A percentile compares a stretch with the other conserved stretches of the same genome.
Conservation (phyloP, 2,888 invertebrate species). For the Homarus gammarus region DNA sequence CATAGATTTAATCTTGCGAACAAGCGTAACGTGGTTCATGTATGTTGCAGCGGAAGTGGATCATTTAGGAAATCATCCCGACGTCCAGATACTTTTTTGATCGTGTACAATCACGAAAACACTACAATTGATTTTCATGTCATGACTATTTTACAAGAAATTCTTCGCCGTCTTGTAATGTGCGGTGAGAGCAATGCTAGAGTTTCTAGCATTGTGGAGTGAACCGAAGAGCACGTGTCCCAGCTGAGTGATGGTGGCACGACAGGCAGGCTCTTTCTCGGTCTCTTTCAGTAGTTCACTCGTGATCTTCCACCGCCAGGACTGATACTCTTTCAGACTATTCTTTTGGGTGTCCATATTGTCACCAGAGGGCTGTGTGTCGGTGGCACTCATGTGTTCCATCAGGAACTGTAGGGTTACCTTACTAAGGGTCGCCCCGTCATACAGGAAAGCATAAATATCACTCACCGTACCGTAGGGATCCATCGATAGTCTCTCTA, state of each 20-base stretch:
- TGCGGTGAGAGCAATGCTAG: not conserved
- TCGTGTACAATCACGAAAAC: no score
- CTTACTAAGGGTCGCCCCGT: not conserved
- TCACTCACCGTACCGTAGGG: not conserved
- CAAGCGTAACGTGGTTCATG: no score
- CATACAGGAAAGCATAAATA: slow-evolving; percentile 18
- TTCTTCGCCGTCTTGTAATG: no score
- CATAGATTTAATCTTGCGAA: no score
- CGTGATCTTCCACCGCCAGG: slow-evolving; percentile 40
- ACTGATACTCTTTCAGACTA: slow-evolving; percentile 21
- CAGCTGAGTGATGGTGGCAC: not conserved
- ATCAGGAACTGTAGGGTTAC: slow-evolving; percentile 4
- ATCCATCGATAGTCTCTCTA: slow-evolving; percentile 18
- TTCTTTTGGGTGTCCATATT: slow-evolving; percentile 44
- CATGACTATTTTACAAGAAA: no score
- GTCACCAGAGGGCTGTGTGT: not conserved
- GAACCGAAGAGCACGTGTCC: slow-evolving; percentile 30
- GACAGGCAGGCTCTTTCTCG: slow-evolving; percentile 13
- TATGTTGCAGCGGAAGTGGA: no score
- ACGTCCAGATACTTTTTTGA: no score
- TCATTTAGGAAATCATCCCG: no score
- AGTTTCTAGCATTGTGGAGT: slow-evolving; percentile 21
- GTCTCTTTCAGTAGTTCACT: not conserved
- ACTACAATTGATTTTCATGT: no score
- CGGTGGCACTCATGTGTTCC: slow-evolving; percentile 10